Evolutionary conservation across 1,140 invertebrate species (phyloP), one percentile per base, ranked within the genome.

Genomic region (Drosophila bocqueti): DNA sequence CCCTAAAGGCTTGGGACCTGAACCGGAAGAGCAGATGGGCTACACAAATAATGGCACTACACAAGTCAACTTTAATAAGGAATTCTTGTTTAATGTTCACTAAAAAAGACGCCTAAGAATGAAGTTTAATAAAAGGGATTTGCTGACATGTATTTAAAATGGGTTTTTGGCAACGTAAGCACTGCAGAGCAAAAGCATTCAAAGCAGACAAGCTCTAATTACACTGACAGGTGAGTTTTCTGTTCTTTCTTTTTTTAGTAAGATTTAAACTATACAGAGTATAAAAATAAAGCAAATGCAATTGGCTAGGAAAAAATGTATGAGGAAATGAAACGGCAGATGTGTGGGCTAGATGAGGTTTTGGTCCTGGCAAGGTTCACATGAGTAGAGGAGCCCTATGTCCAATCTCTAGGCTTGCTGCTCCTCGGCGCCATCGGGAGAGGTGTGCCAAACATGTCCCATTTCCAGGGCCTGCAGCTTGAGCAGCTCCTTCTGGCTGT

Each of bases 401-500:
- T 40, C 16, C 13, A 6, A 11, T 15, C 29, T 31, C 58, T 77
- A 90, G 36, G 85, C 77, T 46, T 90, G 84, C 47, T 89, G 81
- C 24, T 89, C 85, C 45, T 89, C 85, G 34, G 36, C 68, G 15
- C 78, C 85, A n/a, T 89, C 71, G 24, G 68, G 62, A n/a, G 60
- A 50, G 55, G 86, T 81, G 54, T 92, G 91, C 91, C 91, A 92
- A 6, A 92, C 74, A 55, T 90, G 89, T 18, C 91, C 91, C 71
- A 45, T 83, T 76, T 92, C 91, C 10, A 92, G 85, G 26, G 91
- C 91, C 45, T 92, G 91, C 50, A 91, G 13, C 57, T 90, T 92
- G 10, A 92, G 86, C 68, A 92, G 49, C 57, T 95, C 95, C 65
- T 96, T 95, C 90, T 96, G 96, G 40, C 95, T 96, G 91, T 96